Evolutionary conservation across 2,797 vertebrate genomes (phyloP), one percentile per base, ranked within the genome.

Genomic region (Malacoctenus gilli): DNA sequence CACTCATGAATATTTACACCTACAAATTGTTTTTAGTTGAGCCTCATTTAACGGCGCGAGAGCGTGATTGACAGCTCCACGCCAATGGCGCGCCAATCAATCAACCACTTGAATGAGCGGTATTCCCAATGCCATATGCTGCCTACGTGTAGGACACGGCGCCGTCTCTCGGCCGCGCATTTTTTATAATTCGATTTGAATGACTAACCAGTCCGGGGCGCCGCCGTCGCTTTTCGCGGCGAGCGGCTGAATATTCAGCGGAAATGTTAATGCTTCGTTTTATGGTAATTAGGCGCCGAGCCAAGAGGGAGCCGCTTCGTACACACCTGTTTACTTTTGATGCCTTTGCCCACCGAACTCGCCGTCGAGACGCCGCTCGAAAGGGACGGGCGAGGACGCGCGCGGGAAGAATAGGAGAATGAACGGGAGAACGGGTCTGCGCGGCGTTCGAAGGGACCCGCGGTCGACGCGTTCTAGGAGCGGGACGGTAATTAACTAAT

Each of bases 281-380:
- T 81, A 87, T 87, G 80, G 71, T 85, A 86, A 89, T 82, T 50
- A 82, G 76, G 59, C 67, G 5, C 4, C 0, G 39, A 80, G 79
- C 77, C 66, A 82, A 71, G 67, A 79, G 58, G 63, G 67, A 59
- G 66, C 69, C 73, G 70, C 63, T 77, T 84, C 57, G 68, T 54
- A 77, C 85, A 85, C 87, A 91, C 85, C 83, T 90, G 87, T 86
- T 82, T 79, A 77, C 60, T 76, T 72, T 68, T 68, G 75, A 72
- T 78, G 71, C 73, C n/a, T 82, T 66, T 66, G 67, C 55, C 78
- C 71, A n/a, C n/a, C 60, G 73, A 52, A 80, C 69, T 54, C 1
- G 1, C 55, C 46, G 23, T 12, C 23, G 32, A 59, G 59, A 57
- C 57, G 53, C 41, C 21, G 8, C 65, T 54, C 53, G 8, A n/a